These are phyloP conservation scores for Oreochromis grahami DNA, from an alignment of 2,797 vertebrate species.

Conservation along the genomic window DNA sequence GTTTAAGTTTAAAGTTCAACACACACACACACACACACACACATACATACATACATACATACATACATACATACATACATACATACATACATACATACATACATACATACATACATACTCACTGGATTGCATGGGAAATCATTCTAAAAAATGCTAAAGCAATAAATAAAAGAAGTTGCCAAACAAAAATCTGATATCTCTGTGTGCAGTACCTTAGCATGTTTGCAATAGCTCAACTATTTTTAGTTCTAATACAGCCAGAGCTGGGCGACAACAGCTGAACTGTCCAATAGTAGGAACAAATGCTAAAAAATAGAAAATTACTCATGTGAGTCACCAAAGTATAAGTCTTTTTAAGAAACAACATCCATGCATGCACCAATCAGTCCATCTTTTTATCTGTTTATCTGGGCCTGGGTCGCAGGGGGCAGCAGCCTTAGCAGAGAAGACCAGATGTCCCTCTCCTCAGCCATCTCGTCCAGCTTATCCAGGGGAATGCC, in stretches of 20 bases:
- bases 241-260: background rate
- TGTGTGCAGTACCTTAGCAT: background rate
- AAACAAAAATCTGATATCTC: background rate
- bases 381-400: background rate
- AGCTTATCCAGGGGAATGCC: background rate
- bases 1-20: background rate
- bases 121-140: background rate
- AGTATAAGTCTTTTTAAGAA: background rate
- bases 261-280: background rate
- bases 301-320: background rate
- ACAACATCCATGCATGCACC: background rate
- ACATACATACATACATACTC: no score
- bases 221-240: background rate
- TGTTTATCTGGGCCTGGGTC: background rate
- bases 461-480: background rate
- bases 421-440: background rate
- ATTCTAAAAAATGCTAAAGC: background rate
- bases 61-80: no score
- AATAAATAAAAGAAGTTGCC: background rate
- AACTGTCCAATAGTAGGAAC: background rate
- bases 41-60: no score
- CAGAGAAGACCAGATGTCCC: background rate
- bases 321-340: no score
- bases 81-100: no score
- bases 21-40: background rate